Evolutionary conservation across 2,888 invertebrate species (phyloP), one percentile per base, ranked within the genome.

Genomic region (Elysia crispata): DNA sequence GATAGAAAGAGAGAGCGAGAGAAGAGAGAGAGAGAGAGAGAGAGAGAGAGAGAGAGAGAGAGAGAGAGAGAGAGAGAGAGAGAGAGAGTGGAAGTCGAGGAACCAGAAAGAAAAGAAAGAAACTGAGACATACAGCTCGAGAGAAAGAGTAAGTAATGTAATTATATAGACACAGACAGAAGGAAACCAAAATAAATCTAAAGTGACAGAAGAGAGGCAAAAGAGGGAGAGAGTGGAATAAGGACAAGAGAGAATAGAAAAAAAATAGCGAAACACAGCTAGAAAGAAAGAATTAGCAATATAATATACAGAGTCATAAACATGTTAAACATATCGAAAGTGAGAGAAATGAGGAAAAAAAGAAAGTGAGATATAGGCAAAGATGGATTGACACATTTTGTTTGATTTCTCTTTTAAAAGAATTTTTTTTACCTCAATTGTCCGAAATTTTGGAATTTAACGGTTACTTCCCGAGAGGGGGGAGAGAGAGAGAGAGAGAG

Each of bases 171-270:
- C 62, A 75, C 31, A 31, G 62, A 31, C n/a, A 64, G 64, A 41
- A 20, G 31, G 41, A 33, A 6, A 31, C 5, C 11, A n/a, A 75
- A 8, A 60, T 60, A 60, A 30, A 13, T 60, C 31, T 3, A 23
- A 30, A 60, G 60, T 31, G 60, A 75, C 30, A 75, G 60, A 30
- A 30, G 50, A 20, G 50, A 25, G 50, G 54, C 57, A 30, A 75
- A 60, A 75, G 75, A 75, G 75, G 60, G 60, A 75, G 75, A 75
- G 60, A 75, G 75, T 60, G 75, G 60, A 60, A 75, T 28, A 73
- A 60, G 60, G 57, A 70, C 15, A 13, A 75, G 75, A 75, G 60
- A 75, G 75, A 75, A 30, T 60, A 60, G 60, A 60, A 75, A 60
- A 57, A 28, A 57, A 50, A n/a, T 23, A 66, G 50, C 1, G 50